phyloP scores from a whole-genome alignment of 1,140 invertebrate genomes.

The Micrasema longulum region DNA sequence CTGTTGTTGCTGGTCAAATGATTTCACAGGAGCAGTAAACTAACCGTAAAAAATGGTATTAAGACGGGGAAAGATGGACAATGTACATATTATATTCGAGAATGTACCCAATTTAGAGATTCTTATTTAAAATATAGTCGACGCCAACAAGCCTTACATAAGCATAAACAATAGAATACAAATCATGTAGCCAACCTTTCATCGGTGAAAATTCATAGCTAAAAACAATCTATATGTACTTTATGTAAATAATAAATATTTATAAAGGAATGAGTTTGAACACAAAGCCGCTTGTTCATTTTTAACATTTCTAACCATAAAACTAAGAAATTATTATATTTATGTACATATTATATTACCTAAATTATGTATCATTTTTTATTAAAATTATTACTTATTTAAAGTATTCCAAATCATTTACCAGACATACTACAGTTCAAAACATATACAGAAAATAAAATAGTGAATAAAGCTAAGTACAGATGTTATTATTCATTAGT shows the following conservation, averaged over 20 bases:
- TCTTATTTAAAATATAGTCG: conserved; percentile 1
- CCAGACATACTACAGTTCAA: background rate
- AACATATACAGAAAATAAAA: background rate
- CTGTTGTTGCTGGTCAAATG: no score
- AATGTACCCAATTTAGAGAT: no score
- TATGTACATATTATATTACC: conserved; percentile 30
- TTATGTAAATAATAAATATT: conserved; percentile 16
- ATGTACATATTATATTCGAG: no score
- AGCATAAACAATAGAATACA: background rate
- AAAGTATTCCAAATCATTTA: background rate
- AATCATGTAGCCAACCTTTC: background rate
- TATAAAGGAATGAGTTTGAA: conserved; percentile 18
- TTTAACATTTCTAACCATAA: conserved; percentile 7
- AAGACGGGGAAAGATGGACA: no score
- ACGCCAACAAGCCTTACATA: background rate
- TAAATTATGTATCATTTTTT: background rate
- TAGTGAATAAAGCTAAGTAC: background rate
- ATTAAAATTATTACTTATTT: background rate
- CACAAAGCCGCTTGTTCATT: background rate
- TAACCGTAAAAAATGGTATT: no score
- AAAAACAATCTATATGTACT: background rate
- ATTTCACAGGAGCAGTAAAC: no score
- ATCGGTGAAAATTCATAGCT: background rate
- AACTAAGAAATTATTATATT: conserved; percentile 22
- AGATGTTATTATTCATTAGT: background rate